Percentiles rank a stretch among this genome's conserved stretches.
These are phyloP conservation scores for Hyaena hyaena DNA, from an alignment of 2,113 vertebrate species.

Conservation along the genomic window DNA sequence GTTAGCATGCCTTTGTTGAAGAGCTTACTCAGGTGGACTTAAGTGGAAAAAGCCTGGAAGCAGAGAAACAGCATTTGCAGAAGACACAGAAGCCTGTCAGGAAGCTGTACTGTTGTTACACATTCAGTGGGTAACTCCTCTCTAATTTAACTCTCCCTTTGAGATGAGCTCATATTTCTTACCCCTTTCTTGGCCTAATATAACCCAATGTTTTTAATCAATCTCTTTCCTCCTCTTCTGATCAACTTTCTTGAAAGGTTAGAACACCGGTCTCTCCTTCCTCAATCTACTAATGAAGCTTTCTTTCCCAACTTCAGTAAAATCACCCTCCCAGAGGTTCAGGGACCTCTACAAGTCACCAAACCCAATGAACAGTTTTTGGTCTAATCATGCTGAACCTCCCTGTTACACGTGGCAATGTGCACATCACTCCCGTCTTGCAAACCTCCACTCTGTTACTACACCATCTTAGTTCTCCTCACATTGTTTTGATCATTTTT, in stretches of 20 bases:
- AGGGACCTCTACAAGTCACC: not conserved
- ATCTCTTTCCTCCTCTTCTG: not conserved
- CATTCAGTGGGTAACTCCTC: not conserved
- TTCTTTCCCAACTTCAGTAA: not conserved
- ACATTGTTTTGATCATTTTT: not conserved
- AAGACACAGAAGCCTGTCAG: constrained; percentile 22
- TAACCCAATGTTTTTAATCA: constrained; percentile 9
- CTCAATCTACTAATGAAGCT: not conserved
- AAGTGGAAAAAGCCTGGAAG: not conserved
- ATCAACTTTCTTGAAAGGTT: constrained; percentile 3
- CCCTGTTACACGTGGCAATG: not conserved
- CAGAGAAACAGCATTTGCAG: not conserved
- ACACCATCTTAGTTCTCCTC: not conserved
- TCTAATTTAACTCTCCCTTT: constrained; percentile 15
- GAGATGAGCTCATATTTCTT: not conserved
- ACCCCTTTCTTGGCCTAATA: not conserved
- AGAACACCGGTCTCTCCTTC: not conserved
- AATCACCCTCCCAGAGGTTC: not conserved
- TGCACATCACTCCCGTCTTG: no score
- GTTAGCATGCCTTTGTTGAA: constrained; percentile 41
- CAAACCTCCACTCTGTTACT: not conserved
- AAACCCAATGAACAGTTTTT: not conserved
- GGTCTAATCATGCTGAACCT: not conserved
- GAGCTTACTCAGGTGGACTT: not conserved
- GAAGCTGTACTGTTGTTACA: not conserved